Conservation (phyloP, 2,113 vertebrate species). For the Natator depressus region DNA sequence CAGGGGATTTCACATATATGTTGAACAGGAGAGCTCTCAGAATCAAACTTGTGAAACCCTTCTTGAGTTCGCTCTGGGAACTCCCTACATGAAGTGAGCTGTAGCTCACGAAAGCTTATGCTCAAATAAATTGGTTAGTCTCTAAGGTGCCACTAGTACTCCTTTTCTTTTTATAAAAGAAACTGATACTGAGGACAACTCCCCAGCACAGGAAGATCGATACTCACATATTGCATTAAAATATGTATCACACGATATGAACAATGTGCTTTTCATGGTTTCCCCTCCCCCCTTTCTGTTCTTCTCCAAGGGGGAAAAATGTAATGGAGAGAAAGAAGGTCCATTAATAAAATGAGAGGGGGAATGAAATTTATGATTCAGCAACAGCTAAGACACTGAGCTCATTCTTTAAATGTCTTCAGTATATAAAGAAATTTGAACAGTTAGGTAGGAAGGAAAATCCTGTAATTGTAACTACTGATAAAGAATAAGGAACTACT, state of each 20-base stretch:
- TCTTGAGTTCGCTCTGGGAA: neutral
- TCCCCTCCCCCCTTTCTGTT: neutral
- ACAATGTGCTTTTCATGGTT: neutral
- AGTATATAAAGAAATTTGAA: neutral
- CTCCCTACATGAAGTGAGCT: neutral
- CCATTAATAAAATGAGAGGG: neutral
- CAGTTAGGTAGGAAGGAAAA: neutral
- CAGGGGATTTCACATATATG: neutral
- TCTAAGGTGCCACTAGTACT: too few relatives aligned
- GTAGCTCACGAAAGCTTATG: too few relatives aligned
- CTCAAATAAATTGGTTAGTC: too few relatives aligned
- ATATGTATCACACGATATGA: neutral
- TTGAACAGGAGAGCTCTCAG: neutral
- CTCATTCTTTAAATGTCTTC: neutral
- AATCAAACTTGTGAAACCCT: neutral
- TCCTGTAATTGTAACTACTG: neutral
- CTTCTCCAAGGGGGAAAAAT: neutral
- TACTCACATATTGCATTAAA: neutral
- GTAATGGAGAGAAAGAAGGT: neutral
- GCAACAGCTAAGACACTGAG: neutral
- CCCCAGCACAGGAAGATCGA: accelerated
- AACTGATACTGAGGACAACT: neutral
- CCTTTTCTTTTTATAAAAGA: neutral
- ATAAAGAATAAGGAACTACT: neutral
- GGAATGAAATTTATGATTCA: neutral